Evolutionary conservation across 2,113 vertebrate genomes (phyloP).

Genomic region (Alectura lathami): DNA sequence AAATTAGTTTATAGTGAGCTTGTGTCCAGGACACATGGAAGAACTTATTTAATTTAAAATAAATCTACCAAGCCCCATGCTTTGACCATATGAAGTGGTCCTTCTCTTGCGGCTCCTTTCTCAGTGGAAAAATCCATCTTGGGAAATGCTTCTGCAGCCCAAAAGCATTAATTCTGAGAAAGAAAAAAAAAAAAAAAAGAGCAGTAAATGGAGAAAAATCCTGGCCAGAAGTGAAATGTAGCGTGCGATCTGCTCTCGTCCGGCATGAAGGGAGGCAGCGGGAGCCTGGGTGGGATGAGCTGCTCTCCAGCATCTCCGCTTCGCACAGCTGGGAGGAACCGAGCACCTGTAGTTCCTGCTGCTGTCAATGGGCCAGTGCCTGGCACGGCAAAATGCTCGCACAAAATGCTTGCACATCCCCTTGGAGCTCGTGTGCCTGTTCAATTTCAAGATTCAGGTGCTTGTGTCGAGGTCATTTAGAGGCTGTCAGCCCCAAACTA

Average conservation of each 20-base stretch:
- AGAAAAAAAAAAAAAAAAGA: background rate
- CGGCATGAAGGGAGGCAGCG: background rate
- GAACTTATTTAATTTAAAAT: conserved; percentile 68
- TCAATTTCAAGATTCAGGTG: background rate
- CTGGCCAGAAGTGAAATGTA: conserved; percentile 59
- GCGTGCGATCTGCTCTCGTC: background rate
- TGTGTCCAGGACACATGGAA: conserved; percentile 61
- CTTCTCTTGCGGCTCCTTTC: conserved; percentile 36
- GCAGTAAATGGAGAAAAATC: conserved; percentile 38
- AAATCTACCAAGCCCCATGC: conserved; percentile 55
- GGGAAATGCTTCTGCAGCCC: conserved; percentile 41
- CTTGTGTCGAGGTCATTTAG: conserved; percentile 8
- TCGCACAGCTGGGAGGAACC: conserved; percentile 5
- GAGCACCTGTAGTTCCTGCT: conserved; percentile 53
- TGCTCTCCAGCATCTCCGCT: background rate
- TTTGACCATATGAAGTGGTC: conserved; percentile 58
- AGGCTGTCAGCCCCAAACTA: conserved; percentile 42
- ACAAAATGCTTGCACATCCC: background rate
- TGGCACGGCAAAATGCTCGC: background rate
- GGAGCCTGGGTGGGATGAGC: conserved; percentile 8
- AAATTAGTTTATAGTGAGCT: conserved; percentile 49
- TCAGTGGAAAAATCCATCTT: conserved; percentile 54
- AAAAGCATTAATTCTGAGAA: background rate
- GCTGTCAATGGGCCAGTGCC: conserved; percentile 21
- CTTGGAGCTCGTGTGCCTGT: background rate